These are phyloP conservation scores for Pristionchus japonicus DNA, from an alignment of 2,888 invertebrate genomes.

Conservation along the genomic window DNA sequence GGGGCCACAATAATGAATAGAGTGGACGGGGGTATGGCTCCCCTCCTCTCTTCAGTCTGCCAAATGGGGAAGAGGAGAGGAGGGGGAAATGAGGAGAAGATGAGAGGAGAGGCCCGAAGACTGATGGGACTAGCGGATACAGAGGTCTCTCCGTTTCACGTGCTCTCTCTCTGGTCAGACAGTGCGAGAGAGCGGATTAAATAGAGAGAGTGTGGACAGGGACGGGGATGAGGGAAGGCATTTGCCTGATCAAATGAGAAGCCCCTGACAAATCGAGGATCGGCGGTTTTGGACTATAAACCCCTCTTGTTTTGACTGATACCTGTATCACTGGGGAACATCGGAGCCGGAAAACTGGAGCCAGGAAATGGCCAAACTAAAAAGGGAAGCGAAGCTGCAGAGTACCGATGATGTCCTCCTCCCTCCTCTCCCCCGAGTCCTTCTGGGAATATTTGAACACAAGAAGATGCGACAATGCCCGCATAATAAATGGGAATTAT, in stretches of 20 bases:
- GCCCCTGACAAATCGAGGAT: background rate
- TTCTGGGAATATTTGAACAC: background rate
- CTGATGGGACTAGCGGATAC: slow-evolving; percentile 7
- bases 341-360: too few relatives aligned
- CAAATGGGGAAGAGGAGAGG: background rate
- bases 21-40: background rate
- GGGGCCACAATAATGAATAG: slow-evolving; percentile 29
- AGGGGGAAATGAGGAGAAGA: slow-evolving; percentile 26
- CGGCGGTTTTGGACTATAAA: background rate
- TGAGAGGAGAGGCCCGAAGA: background rate
- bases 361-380: too few relatives aligned
- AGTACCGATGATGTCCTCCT: background rate
- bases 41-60: background rate
- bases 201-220: background rate
- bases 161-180: background rate
- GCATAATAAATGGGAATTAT: slow-evolving; percentile 34
- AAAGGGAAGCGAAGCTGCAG: background rate
- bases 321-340: too few relatives aligned
- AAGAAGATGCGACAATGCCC: background rate
- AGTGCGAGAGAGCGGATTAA: background rate
- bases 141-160: background rate
- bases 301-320: too few relatives aligned
- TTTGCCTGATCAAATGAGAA: background rate
- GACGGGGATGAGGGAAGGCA: background rate
- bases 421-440: background rate